phyloP scores from a whole-genome alignment of 2,888 invertebrate genomes.

The Meganola albula region DNA sequence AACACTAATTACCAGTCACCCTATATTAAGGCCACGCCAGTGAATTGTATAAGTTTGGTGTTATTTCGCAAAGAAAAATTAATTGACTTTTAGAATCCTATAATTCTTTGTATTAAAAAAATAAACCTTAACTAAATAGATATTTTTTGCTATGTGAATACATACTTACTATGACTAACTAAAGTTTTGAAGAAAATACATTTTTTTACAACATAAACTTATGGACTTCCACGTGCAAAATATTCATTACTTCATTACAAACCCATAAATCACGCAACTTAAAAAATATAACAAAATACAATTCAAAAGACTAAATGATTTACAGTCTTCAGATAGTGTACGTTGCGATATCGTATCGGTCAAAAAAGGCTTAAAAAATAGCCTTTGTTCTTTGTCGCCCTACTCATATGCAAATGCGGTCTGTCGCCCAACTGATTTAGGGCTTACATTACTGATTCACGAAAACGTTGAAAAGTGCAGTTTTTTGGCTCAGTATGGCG shows the following conservation, averaged over 20 bases:
- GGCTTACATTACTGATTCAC: slow-evolving; percentile 54
- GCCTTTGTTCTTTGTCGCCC: slow-evolving; percentile 74
- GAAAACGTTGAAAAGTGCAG: slow-evolving; percentile 54
- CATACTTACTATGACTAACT: no score
- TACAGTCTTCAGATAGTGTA: slow-evolving; percentile 52
- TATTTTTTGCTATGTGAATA: no score
- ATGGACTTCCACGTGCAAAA: slow-evolving; percentile 3
- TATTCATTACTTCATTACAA: slow-evolving; percentile 23
- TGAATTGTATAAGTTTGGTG: no score
- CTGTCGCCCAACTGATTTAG: slow-evolving; percentile 60
- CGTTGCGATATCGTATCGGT: slow-evolving; percentile 58
- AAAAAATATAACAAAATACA: slow-evolving; percentile 28
- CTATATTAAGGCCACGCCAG: no score
- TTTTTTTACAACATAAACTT: no score
- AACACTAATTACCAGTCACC: no score
- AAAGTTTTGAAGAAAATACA: no score
- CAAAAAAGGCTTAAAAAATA: slow-evolving; percentile 36
- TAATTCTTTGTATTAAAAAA: no score
- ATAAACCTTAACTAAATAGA: no score
- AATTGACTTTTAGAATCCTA: no score
- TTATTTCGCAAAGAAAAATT: no score
- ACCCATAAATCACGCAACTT: slow-evolving; percentile 27
- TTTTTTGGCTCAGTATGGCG: slow-evolving; percentile 22
- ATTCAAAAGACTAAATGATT: slow-evolving; percentile 46
- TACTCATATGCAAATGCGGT: slow-evolving; percentile 67